phyloP scores from a whole-genome alignment of 2,797 vertebrate genomes.

The Spondyliosoma cantharus region DNA sequence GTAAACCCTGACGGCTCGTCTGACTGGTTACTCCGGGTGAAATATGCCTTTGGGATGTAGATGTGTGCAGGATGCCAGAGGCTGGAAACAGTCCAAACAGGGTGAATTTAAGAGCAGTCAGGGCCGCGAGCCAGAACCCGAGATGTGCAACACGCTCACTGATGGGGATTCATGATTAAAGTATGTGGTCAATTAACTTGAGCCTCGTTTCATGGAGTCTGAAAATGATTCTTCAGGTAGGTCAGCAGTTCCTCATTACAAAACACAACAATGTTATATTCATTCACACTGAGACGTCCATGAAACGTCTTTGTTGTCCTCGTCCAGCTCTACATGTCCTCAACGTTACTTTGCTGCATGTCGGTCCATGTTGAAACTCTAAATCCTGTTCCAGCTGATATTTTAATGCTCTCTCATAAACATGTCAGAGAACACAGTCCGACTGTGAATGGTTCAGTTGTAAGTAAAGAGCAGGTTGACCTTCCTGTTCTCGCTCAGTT shows the following conservation, averaged over 20 bases:
- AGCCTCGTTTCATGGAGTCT: neutral
- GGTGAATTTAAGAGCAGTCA: constrained; percentile 43
- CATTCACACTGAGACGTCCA: neutral
- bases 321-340: neutral
- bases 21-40: constrained; percentile 68
- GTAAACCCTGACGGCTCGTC: constrained; percentile 55
- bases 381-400: constrained; percentile 27
- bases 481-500: constrained; percentile 22
- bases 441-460: constrained; percentile 4
- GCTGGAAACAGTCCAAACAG: constrained; percentile 44
- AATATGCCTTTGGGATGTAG: constrained; percentile 53
- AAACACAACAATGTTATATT: neutral
- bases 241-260: neutral
- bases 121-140: constrained; percentile 30
- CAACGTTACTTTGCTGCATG: neutral
- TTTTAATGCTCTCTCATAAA: constrained; percentile 16
- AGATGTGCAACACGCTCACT: constrained; percentile 1
- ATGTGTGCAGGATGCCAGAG: constrained; percentile 37
- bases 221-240: neutral
- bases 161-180: constrained; percentile 4
- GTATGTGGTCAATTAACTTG: neutral
- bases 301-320: neutral
- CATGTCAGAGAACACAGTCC: constrained; percentile 16
- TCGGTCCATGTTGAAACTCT: constrained; percentile 8
- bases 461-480: constrained; percentile 10